Base-by-base conservation (phyloP, 2,797 vertebrate species). In the Tapera naevia region DNA sequence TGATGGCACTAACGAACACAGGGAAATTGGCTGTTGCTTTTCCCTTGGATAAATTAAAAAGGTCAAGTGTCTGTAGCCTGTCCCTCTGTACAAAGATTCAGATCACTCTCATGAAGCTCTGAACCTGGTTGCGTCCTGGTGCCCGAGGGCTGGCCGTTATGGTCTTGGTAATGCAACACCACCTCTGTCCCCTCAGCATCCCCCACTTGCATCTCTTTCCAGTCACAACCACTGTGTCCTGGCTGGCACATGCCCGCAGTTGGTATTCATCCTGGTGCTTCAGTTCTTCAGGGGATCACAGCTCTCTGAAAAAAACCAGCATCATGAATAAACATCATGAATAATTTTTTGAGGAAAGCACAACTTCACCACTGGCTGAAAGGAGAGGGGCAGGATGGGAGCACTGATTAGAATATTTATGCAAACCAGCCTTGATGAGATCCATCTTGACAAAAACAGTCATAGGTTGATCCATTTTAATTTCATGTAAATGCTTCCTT, bases 311-410 rank as follows among this genome's bases (percentile, higher is more conserved):
- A 87, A 82, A 62, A 1, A 5, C 8, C 46, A 64, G 11, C 61
- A 24, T 61, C 75, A 83, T 91, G 93, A 94, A 94, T 93, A 94
- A 93, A 91, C 87, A 89, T 71, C 45, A 35, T 3, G 61, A 91
- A 69, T 89, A 66, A 90, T 85, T 92, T 82, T 62, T 73, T 5
- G 58, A 80, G 93, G 4, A 66, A 74, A 82, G 85, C 85, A 17
- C 41, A 67, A 60, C 82, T 51, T 57, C 4, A 13, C 43, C 75
- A 51, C 43, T 13, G 79, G 4, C 75, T 80, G 61, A 3, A 5
- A 72, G 85, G 84, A 92, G 70, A 64, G 75, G 87, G 81, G 53
- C 87, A 93, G 85, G 82, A 56, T 33, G 79, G 33, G 65, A 67
- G 69, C 30, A 1, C 60, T 80, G 90, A 93, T 92, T 57, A 41